These are phyloP conservation scores for Diachasmimorpha longicaudata DNA, from an alignment of 1,140 invertebrate genomes.

Conservation along the genomic window DNA sequence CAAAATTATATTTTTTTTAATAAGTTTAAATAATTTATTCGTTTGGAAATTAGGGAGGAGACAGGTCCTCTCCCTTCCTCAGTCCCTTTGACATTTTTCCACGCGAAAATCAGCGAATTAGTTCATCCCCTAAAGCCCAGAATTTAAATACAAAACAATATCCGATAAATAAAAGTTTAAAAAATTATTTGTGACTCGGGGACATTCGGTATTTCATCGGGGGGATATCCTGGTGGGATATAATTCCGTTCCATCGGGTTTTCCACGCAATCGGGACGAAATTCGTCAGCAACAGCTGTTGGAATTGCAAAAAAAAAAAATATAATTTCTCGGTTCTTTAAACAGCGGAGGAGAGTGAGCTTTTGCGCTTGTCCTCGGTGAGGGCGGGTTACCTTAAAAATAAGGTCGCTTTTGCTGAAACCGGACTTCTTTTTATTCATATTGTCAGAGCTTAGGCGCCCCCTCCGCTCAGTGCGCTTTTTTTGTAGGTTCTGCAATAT, in stretches of 20 bases:
- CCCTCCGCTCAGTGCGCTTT: conserved; percentile 93
- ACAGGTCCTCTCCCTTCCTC: too few relatives aligned
- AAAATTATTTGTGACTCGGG: neutral
- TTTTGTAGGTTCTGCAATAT: conserved; percentile 97
- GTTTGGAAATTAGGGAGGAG: too few relatives aligned
- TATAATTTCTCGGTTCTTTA: neutral
- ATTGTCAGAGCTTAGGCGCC: conserved; percentile 86
- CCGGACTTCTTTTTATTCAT: conserved; percentile 86
- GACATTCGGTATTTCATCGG: neutral
- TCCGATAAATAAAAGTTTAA: neutral
- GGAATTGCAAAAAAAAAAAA: neutral
- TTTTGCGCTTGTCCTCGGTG: conserved; percentile 36
- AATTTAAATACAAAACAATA: neutral
- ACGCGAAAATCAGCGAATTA: neutral
- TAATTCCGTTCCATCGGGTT: neutral
- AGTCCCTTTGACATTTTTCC: too few relatives aligned
- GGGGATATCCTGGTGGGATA: neutral
- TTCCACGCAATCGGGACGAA: neutral
- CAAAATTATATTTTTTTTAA: too few relatives aligned
- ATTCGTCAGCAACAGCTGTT: neutral
- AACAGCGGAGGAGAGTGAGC: conserved; percentile 2
- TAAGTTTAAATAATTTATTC: too few relatives aligned
- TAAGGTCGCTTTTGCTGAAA: conserved; percentile 94
- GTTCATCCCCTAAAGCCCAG: neutral
- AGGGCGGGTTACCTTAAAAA: conserved; percentile 90